phyloP scores from a whole-genome alignment of 2,888 invertebrate genomes.

The Geophilus truncorum region DNA sequence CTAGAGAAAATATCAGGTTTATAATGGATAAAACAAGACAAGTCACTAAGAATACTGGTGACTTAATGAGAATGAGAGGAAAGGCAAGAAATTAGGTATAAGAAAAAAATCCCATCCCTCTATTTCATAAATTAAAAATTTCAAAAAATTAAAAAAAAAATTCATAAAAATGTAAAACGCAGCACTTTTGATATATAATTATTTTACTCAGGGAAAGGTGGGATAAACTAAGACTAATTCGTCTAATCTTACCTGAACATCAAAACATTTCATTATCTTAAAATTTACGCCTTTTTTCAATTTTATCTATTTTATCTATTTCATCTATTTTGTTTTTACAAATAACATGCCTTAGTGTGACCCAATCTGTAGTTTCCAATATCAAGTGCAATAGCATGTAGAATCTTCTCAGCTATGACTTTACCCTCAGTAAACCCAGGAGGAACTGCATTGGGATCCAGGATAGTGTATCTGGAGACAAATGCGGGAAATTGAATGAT shows the following conservation, averaged over 20 bases:
- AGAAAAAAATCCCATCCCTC: no score
- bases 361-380: slow-evolving; percentile 95
- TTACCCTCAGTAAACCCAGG: slow-evolving; percentile 52
- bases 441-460: slow-evolving; percentile 57
- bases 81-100: no score
- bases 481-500: neutral
- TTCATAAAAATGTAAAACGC: neutral
- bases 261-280: neutral
- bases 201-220: neutral
- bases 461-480: slow-evolving; percentile 36
- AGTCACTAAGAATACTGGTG: neutral
- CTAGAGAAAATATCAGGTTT: neutral
- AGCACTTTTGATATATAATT: neutral
- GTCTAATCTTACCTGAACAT: neutral
- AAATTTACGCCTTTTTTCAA: neutral
- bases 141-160: neutral
- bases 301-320: neutral
- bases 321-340: neutral
- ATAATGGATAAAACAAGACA: neutral
- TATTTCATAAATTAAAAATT: neutral
- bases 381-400: slow-evolving; percentile 80
- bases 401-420: slow-evolving; percentile 77
- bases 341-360: slow-evolving; percentile 83
- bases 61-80: no score
- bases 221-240: neutral